Conservation (phyloP, 2,888 invertebrate genomes). For the Cryptocephalus primarius region DNA sequence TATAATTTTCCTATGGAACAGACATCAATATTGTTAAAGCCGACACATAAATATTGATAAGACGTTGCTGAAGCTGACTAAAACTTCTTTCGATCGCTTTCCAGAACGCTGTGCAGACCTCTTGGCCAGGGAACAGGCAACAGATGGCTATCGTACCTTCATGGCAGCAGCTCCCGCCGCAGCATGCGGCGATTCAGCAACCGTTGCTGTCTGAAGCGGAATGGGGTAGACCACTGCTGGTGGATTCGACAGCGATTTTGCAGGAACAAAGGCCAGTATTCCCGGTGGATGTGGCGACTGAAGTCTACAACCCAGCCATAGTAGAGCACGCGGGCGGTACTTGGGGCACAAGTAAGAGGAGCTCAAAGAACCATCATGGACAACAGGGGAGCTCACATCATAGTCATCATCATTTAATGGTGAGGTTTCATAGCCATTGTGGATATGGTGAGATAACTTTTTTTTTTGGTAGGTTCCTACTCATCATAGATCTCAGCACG, state of each 20-base stretch:
- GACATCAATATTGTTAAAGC: too few relatives aligned
- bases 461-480: constrained; percentile 22
- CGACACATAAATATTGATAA: too few relatives aligned
- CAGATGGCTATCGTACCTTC: constrained; percentile 70
- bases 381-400: constrained; percentile 46
- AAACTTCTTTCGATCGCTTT: constrained; percentile 1
- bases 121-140: constrained; percentile 63
- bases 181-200: constrained; percentile 47
- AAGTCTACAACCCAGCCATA: constrained; percentile 46
- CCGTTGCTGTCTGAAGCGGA: constrained; percentile 49
- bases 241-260: constrained; percentile 63
- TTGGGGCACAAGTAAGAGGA: constrained; percentile 36
- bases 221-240: constrained; percentile 66
- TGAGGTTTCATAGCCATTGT: constrained; percentile 7
- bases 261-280: constrained; percentile 52
- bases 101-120: constrained; percentile 54
- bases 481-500: constrained; percentile 41
- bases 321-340: constrained; percentile 41
- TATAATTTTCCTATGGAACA: too few relatives aligned
- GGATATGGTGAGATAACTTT: not conserved
- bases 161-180: constrained; percentile 69
- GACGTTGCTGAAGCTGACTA: too few relatives aligned
- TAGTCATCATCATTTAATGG: constrained; percentile 33
- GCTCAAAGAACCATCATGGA: constrained; percentile 49
- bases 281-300: constrained; percentile 45